Evolutionary conservation across 2,797 vertebrate genomes (phyloP).

Genomic region (Pygocentrus nattereri): DNA sequence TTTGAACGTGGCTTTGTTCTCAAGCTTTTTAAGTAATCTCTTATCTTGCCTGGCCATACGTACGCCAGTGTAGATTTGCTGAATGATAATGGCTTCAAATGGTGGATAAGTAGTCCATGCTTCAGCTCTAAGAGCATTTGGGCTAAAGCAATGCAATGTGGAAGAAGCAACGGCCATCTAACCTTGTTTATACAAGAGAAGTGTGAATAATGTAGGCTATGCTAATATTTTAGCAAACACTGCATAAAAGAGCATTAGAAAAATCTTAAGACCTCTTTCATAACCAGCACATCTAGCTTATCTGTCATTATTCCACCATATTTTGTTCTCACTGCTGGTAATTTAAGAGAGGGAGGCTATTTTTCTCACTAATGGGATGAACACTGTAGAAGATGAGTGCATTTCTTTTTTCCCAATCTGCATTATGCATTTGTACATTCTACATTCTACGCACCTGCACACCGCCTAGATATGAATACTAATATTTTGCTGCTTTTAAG

Average conservation of each 20-base stretch:
- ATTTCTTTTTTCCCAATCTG: background rate
- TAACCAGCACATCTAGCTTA: background rate
- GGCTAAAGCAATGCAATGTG: background rate
- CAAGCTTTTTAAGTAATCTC: slow-evolving; percentile 19
- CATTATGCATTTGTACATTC: background rate
- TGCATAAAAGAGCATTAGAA: background rate
- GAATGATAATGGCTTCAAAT: slow-evolving; percentile 19
- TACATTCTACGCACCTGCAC: background rate
- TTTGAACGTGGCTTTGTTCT: slow-evolving; percentile 22
- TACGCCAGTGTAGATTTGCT: slow-evolving; percentile 6
- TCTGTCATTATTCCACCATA: background rate
- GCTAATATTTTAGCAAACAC: slow-evolving; percentile 8
- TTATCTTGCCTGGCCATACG: slow-evolving; percentile 25
- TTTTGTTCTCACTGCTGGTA: background rate
- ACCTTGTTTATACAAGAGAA: slow-evolving; percentile 1
- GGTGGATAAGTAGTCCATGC: background rate
- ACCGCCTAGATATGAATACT: too few relatives aligned
- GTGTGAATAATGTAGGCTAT: background rate
- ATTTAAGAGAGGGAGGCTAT: background rate
- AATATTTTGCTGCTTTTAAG: background rate
- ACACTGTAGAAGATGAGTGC: background rate
- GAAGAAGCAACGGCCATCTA: background rate
- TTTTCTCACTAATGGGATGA: background rate
- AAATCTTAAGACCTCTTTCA: slow-evolving; percentile 17
- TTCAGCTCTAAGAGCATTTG: background rate